Evolutionary conservation across 35 echinoderm and acorn worm genomes (phyloP).

Genomic region (Lytechinus pictus): DNA sequence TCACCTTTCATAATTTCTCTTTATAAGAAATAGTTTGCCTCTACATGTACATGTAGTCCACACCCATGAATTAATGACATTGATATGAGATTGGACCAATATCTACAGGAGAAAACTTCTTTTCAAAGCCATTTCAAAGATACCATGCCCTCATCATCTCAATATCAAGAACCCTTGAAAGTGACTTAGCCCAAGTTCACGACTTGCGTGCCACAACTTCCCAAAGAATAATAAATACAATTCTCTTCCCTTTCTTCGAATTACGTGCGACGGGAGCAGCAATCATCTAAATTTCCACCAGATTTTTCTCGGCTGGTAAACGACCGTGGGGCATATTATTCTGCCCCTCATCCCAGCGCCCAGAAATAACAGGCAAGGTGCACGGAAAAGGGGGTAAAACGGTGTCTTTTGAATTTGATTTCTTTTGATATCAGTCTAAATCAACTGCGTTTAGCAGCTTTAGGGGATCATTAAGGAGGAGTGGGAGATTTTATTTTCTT

Average conservation of each 20-base stretch:
- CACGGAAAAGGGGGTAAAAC: not conserved
- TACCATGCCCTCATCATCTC: not conserved
- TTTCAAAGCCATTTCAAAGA: too few relatives aligned
- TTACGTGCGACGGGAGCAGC: not conserved
- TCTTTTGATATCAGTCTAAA: slow-evolving; percentile 34
- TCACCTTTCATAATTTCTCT: too few relatives aligned
- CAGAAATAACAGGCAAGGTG: not conserved
- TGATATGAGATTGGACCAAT: too few relatives aligned
- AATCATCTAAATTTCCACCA: not conserved
- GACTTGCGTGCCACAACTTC: not conserved
- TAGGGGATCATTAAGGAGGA: slow-evolving; percentile 4
- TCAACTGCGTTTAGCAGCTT: not conserved
- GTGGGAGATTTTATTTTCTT: not conserved
- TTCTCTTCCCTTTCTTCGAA: not conserved
- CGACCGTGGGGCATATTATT: slow-evolving; percentile 32
- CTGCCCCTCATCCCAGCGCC: slow-evolving; percentile 17
- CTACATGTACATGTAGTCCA: too few relatives aligned
- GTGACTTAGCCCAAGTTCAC: not conserved
- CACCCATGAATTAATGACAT: too few relatives aligned
- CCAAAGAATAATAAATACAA: not conserved
- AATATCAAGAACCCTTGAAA: not conserved
- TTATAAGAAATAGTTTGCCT: too few relatives aligned
- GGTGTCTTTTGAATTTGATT: not conserved
- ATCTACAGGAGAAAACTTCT: too few relatives aligned
- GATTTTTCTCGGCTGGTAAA: not conserved